Percentiles rank a stretch among this genome's conserved stretches.
These are phyloP conservation scores for Brachyistius frenatus DNA, from an alignment of 2,113 vertebrate species.

Conservation along the genomic window DNA sequence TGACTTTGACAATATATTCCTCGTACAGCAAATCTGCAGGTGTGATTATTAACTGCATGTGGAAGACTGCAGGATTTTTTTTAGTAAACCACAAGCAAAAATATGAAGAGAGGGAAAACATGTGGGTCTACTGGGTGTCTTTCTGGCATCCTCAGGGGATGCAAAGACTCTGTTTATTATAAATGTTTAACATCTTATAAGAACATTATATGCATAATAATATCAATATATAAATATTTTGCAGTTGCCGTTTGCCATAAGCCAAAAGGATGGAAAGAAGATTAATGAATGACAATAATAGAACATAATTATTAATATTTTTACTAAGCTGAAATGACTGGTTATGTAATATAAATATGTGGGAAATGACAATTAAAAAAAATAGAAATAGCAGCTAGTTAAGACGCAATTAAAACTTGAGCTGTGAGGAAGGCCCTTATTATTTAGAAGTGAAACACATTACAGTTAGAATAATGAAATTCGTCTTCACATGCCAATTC, in stretches of 20 bases:
- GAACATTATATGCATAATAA: not conserved
- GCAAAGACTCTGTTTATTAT: not conserved
- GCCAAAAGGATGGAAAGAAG: not conserved
- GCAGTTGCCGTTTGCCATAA: not conserved
- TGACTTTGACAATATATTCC: slow-evolving; percentile 30
- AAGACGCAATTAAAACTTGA: not conserved
- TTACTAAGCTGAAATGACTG: not conserved
- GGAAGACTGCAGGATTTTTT: slow-evolving; percentile 40
- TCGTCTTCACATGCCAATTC: slow-evolving; percentile 11
- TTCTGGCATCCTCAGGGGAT: not conserved
- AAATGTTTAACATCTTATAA: not conserved
- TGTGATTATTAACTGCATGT: slow-evolving; percentile 10
- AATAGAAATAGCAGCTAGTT: not conserved
- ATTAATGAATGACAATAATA: not conserved
- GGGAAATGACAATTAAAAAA: not conserved
- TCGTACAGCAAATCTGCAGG: slow-evolving; percentile 19
- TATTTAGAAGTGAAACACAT: not conserved
- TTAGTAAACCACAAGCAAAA: slow-evolving; percentile 23
- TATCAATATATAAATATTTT: not conserved
- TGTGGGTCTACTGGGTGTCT: not conserved
- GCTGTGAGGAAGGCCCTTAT: slow-evolving; percentile 14
- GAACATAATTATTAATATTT: not conserved
- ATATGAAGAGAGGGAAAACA: not conserved
- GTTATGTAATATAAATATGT: not conserved
- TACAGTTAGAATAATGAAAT: slow-evolving; percentile 4